A percentile compares a stretch with the other conserved stretches of the same genome.
Evolutionary conservation across 2,888 invertebrate genomes (phyloP).

Genomic region (Adelognathus sp.): DNA sequence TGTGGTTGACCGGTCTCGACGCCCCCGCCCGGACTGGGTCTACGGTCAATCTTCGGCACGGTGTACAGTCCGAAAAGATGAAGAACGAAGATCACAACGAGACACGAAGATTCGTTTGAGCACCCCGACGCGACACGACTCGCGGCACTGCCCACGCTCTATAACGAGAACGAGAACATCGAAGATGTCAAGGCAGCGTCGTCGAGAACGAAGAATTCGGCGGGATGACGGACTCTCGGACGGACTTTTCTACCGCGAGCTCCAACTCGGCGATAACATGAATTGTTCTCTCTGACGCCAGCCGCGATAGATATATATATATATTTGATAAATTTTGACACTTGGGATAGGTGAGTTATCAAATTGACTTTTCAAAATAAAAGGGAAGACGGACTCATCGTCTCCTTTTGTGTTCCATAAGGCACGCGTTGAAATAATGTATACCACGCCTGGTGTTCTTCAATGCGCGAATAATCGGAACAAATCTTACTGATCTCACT

Average conservation of each 20-base stretch:
- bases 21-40: conserved; percentile 50
- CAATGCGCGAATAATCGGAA: no score
- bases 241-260: conserved; percentile 39
- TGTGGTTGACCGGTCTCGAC: conserved; percentile 52
- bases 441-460: no score
- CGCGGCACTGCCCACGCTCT: conserved; percentile 58
- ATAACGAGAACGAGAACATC: conserved; percentile 64
- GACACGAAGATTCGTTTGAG: conserved; percentile 24
- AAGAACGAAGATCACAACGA: background rate
- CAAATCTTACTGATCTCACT: no score
- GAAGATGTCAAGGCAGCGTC: conserved; percentile 62
- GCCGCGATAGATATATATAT: no score
- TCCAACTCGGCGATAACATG: conserved; percentile 1
- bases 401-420: no score
- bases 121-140: conserved; percentile 44
- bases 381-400: no score
- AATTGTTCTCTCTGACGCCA: background rate
- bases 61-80: conserved; percentile 1
- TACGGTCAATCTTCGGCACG: conserved; percentile 33
- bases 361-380: no score
- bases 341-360: no score
- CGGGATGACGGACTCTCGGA: conserved; percentile 26
- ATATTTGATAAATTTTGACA: no score
- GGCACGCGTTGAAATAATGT: no score
- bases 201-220: conserved; percentile 34